Percentiles rank a stretch among this genome's conserved stretches.
Evolutionary conservation across 1,140 invertebrate species (phyloP).

Genomic region (Philopotamus ludificatus): DNA sequence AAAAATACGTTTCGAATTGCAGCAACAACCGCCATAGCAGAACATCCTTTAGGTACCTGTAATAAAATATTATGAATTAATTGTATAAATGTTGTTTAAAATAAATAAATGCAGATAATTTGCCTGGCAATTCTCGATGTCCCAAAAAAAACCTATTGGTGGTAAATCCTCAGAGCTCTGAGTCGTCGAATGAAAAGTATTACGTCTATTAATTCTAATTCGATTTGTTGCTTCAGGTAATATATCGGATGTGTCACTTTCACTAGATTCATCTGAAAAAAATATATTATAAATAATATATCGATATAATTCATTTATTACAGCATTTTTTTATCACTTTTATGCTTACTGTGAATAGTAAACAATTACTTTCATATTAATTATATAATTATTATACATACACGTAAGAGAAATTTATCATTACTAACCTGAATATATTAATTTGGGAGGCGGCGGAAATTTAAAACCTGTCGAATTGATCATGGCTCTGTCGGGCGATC

Average conservation of each 20-base stretch:
- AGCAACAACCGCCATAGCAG: constrained; percentile 75
- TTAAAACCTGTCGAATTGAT: constrained; percentile 19
- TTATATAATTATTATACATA: background rate
- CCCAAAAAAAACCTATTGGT: constrained; percentile 89
- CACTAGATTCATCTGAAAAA: background rate
- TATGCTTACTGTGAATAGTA: background rate
- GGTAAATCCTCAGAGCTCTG: constrained; percentile 28
- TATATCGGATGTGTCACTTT: constrained; percentile 9
- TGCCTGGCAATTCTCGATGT: constrained; percentile 85
- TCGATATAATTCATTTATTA: constrained; percentile 2
- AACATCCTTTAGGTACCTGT: constrained; percentile 77
- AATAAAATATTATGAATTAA: constrained; percentile 32
- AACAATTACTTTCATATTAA: background rate
- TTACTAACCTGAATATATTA: constrained; percentile 9
- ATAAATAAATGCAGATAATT: background rate
- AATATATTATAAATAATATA: background rate
- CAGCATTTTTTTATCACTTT: background rate
- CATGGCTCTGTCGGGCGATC: constrained; percentile 9
- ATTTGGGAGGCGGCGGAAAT: constrained; percentile 35
- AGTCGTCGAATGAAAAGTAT: background rate
- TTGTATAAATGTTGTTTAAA: background rate
- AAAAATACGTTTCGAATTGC: constrained; percentile 78
- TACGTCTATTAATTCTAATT: constrained; percentile 1
- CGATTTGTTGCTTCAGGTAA: constrained; percentile 5
- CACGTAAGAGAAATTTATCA: background rate